phyloP scores from a whole-genome alignment of 2,888 invertebrate species.

The Penaeus monodon region DNA sequence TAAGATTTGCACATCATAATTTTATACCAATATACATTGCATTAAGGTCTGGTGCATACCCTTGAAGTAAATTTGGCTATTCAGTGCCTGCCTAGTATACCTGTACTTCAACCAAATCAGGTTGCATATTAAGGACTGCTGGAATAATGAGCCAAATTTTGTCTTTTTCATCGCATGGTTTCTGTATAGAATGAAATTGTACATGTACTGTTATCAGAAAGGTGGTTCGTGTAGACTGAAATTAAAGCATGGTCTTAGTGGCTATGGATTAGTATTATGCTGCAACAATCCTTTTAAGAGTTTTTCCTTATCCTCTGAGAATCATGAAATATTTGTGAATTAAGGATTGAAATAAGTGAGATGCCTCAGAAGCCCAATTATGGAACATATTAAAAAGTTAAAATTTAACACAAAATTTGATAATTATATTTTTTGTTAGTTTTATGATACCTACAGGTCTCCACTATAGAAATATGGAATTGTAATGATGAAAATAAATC shows the following conservation, averaged over 20 bases:
- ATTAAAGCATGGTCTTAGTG: slow-evolving; percentile 21
- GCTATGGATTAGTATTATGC: not conserved
- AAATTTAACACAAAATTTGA: no score
- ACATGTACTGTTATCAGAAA: slow-evolving; percentile 30
- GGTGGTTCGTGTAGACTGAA: slow-evolving; percentile 34
- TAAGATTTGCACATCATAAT: slow-evolving; percentile 44
- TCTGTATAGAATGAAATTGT: slow-evolving; percentile 35
- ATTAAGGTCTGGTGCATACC: slow-evolving; percentile 20
- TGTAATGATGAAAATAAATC: no score
- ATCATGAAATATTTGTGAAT: no score
- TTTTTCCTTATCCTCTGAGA: not conserved
- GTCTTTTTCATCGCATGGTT: slow-evolving; percentile 35
- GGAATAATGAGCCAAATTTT: slow-evolving; percentile 7
- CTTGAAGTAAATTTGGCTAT: slow-evolving; percentile 28
- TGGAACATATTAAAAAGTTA: no score
- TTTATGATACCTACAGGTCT: no score
- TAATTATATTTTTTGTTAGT: no score
- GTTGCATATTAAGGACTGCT: slow-evolving; percentile 14
- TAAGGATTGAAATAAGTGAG: no score
- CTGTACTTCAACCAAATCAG: slow-evolving; percentile 6
- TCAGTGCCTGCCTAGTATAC: slow-evolving; percentile 29
- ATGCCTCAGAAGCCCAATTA: no score
- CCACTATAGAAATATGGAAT: no score
- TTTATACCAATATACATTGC: slow-evolving; percentile 7
- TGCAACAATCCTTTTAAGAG: not conserved